Evolutionary conservation across 2,797 vertebrate genomes (phyloP).

Genomic region (Molothrus ater): DNA sequence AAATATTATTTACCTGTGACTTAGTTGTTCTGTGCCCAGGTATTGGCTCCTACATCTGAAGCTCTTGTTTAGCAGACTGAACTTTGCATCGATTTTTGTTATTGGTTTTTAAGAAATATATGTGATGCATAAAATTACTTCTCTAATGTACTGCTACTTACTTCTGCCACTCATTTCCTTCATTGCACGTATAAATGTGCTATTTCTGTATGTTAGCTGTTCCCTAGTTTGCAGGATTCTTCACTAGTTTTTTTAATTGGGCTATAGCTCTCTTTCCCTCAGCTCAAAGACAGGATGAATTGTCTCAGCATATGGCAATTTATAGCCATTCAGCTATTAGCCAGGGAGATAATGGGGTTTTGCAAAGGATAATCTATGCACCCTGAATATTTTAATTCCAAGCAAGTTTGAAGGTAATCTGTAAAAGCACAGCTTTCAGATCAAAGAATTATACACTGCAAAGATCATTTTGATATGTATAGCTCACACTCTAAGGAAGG

Average conservation of each 20-base stretch:
- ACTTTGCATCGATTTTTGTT: background rate
- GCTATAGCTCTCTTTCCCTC: background rate
- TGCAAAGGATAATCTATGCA: background rate
- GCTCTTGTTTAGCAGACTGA: background rate
- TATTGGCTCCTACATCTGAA: background rate
- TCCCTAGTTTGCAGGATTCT: background rate
- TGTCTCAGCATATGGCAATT: background rate
- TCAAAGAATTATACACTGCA: background rate
- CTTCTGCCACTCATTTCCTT: background rate
- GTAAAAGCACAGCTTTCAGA: background rate
- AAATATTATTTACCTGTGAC: background rate
- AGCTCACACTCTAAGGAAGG: background rate
- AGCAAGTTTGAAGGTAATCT: background rate
- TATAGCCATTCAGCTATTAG: background rate
- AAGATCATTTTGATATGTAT: background rate
- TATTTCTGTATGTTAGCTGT: background rate
- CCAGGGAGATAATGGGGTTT: background rate
- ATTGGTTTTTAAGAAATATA: background rate
- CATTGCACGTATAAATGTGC: background rate
- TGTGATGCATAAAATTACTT: background rate
- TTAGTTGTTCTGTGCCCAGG: background rate
- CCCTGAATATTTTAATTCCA: background rate
- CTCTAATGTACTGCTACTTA: background rate
- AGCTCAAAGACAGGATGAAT: background rate
- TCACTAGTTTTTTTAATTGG: background rate